These are phyloP conservation scores for Pseudococcus jackbeardsleyi DNA, from an alignment of 2,888 invertebrate species.

Conservation along the genomic window DNA sequence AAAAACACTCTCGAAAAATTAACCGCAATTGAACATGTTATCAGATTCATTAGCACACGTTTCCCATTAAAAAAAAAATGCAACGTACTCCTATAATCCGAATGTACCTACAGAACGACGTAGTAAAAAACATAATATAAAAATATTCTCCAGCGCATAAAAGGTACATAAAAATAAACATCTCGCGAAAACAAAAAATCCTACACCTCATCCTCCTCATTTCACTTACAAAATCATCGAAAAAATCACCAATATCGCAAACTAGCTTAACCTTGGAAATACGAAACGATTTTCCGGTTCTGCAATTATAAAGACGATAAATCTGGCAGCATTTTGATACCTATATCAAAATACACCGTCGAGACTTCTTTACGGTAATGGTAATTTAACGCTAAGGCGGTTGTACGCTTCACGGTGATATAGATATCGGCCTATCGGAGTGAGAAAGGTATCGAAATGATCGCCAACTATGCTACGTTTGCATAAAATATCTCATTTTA, in stretches of 20 bases:
- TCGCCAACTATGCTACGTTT: background rate
- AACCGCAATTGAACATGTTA: too few relatives aligned
- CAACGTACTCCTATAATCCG: too few relatives aligned
- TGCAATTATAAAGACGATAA: conserved; percentile 58
- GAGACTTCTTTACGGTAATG: conserved; percentile 55
- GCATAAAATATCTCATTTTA: conserved; percentile 16
- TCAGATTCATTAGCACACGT: too few relatives aligned
- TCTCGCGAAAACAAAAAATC: background rate
- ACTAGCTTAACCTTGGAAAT: conserved; percentile 54
- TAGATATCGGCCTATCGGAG: conserved; percentile 22
- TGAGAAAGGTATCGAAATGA: conserved; percentile 29
- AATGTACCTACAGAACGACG: too few relatives aligned
- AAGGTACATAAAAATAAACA: background rate
- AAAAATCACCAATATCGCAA: background rate
- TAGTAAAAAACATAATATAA: background rate
- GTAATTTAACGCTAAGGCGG: conserved; percentile 62
- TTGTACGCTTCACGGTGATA: conserved; percentile 63
- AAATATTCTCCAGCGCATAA: background rate
- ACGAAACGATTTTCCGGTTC: conserved; percentile 58
- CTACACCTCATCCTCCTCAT: background rate
- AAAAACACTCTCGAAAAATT: too few relatives aligned
- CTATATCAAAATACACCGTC: background rate
- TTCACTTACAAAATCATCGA: background rate
- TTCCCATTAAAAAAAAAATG: too few relatives aligned
- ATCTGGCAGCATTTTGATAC: background rate